Conservation (phyloP, 2,113 vertebrate species). For the Myanophis thanlyinensis region DNA sequence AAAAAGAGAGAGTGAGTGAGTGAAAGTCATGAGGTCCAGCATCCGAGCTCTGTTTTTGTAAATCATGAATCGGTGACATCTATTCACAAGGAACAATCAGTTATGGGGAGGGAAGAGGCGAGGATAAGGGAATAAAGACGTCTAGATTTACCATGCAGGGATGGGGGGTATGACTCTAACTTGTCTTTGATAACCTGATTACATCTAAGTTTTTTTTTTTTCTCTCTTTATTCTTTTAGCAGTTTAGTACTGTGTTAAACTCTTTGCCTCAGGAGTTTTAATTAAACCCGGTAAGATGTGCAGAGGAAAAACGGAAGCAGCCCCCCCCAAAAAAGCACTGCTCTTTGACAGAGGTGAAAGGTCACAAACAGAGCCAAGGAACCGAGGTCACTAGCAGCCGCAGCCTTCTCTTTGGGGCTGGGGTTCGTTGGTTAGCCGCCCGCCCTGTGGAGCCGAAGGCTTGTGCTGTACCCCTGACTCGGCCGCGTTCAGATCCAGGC, state of each 20-base stretch:
- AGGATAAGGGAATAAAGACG: constrained; percentile 50
- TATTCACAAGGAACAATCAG: constrained; percentile 78
- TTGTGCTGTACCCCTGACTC: constrained; percentile 98
- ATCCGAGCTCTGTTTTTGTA: constrained; percentile 71
- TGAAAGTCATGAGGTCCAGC: constrained; percentile 75
- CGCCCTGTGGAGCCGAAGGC: constrained; percentile 90
- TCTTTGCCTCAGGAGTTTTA: constrained; percentile 75
- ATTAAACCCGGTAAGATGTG: constrained; percentile 82
- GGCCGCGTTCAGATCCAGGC: constrained; percentile 95
- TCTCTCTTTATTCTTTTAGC: constrained; percentile 71
- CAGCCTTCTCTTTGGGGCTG: constrained; percentile 94
- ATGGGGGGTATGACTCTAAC: constrained; percentile 81
- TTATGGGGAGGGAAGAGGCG: constrained; percentile 54
- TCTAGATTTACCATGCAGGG: constrained; percentile 84
- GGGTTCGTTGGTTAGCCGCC: constrained; percentile 88
- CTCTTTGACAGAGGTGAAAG: constrained; percentile 74
- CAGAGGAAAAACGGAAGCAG: constrained; percentile 73
- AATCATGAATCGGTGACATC: constrained; percentile 74
- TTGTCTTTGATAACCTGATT: constrained; percentile 85
- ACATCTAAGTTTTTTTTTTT: constrained; percentile 74
- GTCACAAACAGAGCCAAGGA: constrained; percentile 63
- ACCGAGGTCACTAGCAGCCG: constrained; percentile 89
- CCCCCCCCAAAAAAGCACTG: constrained; percentile 60
- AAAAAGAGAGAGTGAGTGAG: constrained; percentile 24
- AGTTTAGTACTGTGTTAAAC: constrained; percentile 86